Conservation (phyloP, 2,888 invertebrate genomes). For the Pristionchus maxplancki region DNA sequence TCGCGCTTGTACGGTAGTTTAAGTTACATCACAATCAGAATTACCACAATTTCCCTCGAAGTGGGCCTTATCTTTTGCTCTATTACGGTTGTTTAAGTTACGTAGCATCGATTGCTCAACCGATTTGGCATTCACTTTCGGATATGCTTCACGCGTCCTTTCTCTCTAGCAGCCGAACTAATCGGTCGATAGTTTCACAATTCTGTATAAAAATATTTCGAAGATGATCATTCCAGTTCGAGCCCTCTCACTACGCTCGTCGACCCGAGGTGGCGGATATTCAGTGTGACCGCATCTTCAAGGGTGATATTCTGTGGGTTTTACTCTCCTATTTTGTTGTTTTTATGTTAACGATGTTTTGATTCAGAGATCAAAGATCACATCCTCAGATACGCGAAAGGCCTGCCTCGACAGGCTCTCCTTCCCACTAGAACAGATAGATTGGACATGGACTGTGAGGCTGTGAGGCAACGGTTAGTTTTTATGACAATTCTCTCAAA, state of each 20-base stretch:
- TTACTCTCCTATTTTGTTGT: not conserved
- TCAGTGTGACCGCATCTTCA: conserved; percentile 31
- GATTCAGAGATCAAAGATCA: too few species aligned
- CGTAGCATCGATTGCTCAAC: too few species aligned
- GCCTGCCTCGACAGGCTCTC: not conserved
- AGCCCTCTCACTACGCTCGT: not conserved
- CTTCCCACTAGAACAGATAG: not conserved
- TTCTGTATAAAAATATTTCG: too few species aligned
- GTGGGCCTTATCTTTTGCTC: too few species aligned
- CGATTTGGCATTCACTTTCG: too few species aligned
- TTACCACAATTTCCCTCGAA: too few species aligned
- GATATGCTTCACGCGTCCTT: too few species aligned
- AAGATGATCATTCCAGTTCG: not conserved
- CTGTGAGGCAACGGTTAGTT: conserved; percentile 3
- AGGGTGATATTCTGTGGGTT: conserved; percentile 27
- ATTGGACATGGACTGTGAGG: conserved; percentile 40
- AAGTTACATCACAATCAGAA: too few species aligned
- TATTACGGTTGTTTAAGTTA: too few species aligned
- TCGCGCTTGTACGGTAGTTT: not conserved
- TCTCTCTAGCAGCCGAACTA: too few species aligned
- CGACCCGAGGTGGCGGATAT: not conserved
- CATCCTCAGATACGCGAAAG: conserved; percentile 31
- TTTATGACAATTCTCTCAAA: not conserved
- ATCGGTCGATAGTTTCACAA: too few species aligned
- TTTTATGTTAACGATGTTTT: not conserved